Conservation (phyloP, 2,888 invertebrate genomes). For the Sphaerophoria rueppellii region DNA sequence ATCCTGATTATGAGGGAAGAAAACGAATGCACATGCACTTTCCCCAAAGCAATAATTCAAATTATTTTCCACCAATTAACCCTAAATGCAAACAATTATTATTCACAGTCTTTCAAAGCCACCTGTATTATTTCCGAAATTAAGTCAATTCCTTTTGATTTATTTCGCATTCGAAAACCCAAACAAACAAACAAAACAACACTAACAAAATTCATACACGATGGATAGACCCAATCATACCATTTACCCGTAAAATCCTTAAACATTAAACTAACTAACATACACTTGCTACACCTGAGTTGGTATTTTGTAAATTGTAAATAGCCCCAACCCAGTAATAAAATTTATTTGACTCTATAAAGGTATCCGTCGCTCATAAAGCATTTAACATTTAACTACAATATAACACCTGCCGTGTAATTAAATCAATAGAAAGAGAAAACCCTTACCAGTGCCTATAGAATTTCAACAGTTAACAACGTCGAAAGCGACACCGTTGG, state of each 20-base stretch:
- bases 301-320: not conserved
- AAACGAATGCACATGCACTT: too few relatives aligned
- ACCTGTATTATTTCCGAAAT: slow-evolving; percentile 62
- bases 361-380: slow-evolving; percentile 45
- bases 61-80: slow-evolving; percentile 14
- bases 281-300: not conserved
- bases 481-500: slow-evolving; percentile 50
- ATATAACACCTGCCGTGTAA: slow-evolving; percentile 76
- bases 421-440: slow-evolving; percentile 76
- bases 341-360: slow-evolving; percentile 7
- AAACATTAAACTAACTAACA: slow-evolving; percentile 5
- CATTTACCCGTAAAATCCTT: not conserved
- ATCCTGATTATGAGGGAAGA: too few relatives aligned
- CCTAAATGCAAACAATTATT: slow-evolving; percentile 12
- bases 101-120: slow-evolving; percentile 35
- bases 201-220: slow-evolving; percentile 61
- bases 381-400: slow-evolving; percentile 71
- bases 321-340: slow-evolving; percentile 14
- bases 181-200: slow-evolving; percentile 16
- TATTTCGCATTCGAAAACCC: slow-evolving; percentile 48
- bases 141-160: slow-evolving; percentile 69
- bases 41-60: not conserved
- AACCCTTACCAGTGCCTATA: slow-evolving; percentile 44
- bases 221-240: slow-evolving; percentile 17
- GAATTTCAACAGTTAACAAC: slow-evolving; percentile 60